phyloP scores from a whole-genome alignment of 2,797 vertebrate genomes.

The Petrocephalus schoutedeni region DNA sequence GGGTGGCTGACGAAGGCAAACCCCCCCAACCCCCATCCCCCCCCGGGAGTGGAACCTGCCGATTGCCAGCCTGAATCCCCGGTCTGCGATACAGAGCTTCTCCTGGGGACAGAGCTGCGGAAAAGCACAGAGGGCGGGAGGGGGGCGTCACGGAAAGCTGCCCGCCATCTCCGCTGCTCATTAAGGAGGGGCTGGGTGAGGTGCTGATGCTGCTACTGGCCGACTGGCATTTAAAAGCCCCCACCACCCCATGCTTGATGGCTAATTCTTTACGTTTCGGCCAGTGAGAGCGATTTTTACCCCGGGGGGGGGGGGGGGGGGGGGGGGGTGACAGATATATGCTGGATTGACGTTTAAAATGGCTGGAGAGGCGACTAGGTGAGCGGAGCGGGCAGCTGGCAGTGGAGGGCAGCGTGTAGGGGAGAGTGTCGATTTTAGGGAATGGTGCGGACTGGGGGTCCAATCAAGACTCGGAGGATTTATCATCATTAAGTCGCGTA shows the following conservation, averaged over 20 bases:
- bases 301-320: too few relatives aligned
- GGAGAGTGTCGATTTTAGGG: not conserved
- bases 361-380: not conserved
- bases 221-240: not conserved
- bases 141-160: not conserved
- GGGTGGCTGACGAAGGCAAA: conserved; percentile 7
- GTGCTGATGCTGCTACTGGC: not conserved
- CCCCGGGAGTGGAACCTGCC: not conserved
- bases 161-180: not conserved
- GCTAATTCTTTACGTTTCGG: not conserved
- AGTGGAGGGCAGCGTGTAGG: not conserved
- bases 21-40: too few relatives aligned
- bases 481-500: not conserved
- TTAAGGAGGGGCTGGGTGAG: not conserved
- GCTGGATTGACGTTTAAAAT: not conserved
- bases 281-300: not conserved
- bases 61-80: conserved; percentile 30
- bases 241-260: not conserved
- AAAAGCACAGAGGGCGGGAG: not conserved
- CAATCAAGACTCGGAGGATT: not conserved
- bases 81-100: not conserved
- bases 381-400: not conserved
- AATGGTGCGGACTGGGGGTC: not conserved
- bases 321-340: not conserved
- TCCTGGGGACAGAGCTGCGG: not conserved